Base-by-base conservation (phyloP, 2,888 invertebrate genomes). In the Cephalotes varians region DNA sequence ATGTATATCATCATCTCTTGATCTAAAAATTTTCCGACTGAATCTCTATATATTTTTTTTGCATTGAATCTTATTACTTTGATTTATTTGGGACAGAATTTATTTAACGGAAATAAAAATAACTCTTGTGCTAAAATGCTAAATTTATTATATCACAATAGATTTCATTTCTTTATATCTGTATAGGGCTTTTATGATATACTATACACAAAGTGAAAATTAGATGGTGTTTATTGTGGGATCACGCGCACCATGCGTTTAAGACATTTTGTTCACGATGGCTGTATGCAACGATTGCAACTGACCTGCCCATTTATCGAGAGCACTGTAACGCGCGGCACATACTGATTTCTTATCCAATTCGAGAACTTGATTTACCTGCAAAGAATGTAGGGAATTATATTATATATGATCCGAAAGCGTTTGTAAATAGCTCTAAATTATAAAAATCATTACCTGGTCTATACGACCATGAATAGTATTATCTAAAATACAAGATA, bases 401-500 rank as follows among this genome's bases (percentile, higher is more conserved):
- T 40, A 21, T 49, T 28, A 31, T 25, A n/a, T 31, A 34, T 7
- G 5, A 72, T 49, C 21, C 25, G 3, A 60, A 34, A 6, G 1
- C 7, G 4, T 47, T 73, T 10, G 18, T 62, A 40, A 28, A 56
- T 40, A 31, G 15, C 2, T 58, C 15, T 12, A 49, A 56, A 86
- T 74, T 73, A 47, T 56, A 31, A 51, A 58, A 65, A 9, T 54
- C 5, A 95, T 95, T 88, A 96, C 96, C 95, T 99, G 99, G 95
- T 98, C 98, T 92, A 98, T 98, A 93, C 98, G 96, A 0, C 98
- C 98, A 93, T 97, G 97, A 92, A 98, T 98, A 72, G 98, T 98
- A 95, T 97, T 98, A 95, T 99, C 99, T 93, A 99, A 96, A 95
- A 99, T 99, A 95, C 99, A 99, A 31, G 99, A 99, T 64, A 99